phyloP scores from a whole-genome alignment of 2,113 vertebrate genomes.

The Polypterus senegalus region DNA sequence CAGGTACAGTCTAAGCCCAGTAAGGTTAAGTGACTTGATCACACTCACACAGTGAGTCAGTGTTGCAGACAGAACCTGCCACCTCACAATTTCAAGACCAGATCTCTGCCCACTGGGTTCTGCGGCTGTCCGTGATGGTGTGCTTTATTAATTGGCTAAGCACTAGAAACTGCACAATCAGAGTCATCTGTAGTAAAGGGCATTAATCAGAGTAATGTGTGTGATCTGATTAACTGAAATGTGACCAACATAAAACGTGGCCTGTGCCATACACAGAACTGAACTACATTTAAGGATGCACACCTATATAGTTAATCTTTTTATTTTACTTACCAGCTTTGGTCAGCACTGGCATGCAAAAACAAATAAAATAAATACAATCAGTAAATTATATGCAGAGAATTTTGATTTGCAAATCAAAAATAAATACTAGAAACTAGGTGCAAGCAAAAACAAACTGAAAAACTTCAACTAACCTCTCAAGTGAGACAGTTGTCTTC shows the following conservation, averaged over 20 bases:
- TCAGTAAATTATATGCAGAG: slow-evolving; percentile 1
- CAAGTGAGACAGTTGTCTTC: not conserved
- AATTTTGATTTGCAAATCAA: not conserved
- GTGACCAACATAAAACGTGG: too few species aligned
- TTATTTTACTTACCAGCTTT: slow-evolving; percentile 36
- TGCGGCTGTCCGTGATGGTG: slow-evolving; percentile 6
- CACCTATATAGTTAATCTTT: not conserved
- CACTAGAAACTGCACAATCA: slow-evolving; percentile 14
- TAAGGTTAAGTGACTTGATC: too few species aligned
- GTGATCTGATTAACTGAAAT: slow-evolving; percentile 14
- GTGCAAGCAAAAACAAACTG: not conserved
- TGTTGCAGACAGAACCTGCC: too few species aligned
- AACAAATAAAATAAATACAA: slow-evolving; percentile 15
- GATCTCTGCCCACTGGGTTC: too few species aligned
- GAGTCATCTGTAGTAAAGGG: slow-evolving; percentile 12
- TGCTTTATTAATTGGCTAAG: slow-evolving; percentile 19
- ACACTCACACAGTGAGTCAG: too few species aligned
- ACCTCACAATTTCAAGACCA: too few species aligned
- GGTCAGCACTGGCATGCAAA: slow-evolving; percentile 34
- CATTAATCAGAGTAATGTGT: slow-evolving; percentile 20
- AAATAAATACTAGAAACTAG: not conserved
- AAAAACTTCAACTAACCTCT: slow-evolving; percentile 9
- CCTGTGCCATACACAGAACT: too few species aligned
- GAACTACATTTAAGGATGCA: too few species aligned
- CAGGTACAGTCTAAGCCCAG: too few species aligned